These are phyloP conservation scores for Chlorops oryzae DNA, from an alignment of 1,140 invertebrate genomes.

Conservation along the genomic window DNA sequence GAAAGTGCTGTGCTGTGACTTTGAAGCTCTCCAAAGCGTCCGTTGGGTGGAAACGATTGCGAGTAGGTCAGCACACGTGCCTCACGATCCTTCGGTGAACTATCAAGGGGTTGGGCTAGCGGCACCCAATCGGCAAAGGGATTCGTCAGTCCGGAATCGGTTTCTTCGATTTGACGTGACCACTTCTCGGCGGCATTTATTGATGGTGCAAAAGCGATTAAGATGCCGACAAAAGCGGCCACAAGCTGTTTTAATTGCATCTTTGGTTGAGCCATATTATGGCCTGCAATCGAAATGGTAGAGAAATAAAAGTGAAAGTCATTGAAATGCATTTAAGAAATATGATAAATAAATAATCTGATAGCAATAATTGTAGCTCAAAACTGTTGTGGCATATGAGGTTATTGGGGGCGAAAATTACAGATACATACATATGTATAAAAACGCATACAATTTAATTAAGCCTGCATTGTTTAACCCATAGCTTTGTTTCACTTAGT, in stretches of 20 bases:
- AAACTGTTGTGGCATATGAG: no score
- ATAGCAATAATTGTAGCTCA: no score
- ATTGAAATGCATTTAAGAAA: no score
- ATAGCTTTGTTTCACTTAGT: no score
- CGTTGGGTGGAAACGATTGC: constrained; percentile 39
- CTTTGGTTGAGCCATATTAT: constrained; percentile 34
- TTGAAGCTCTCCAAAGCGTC: constrained; percentile 30
- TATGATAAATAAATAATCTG: no score
- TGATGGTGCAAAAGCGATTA: no score
- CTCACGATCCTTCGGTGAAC: constrained; percentile 32
- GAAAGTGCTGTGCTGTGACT: constrained; percentile 21
- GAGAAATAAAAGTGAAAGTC: background rate
- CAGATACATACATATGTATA: no score
- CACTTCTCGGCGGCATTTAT: constrained; percentile 29
- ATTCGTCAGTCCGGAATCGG: constrained; percentile 23
- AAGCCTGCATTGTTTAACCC: no score
- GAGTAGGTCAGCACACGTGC: constrained; percentile 41
- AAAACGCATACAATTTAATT: no score
- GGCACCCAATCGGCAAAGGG: constrained; percentile 40
- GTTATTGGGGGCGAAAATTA: no score
- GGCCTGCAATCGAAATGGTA: constrained; percentile 27
- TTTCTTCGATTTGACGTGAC: constrained; percentile 39
- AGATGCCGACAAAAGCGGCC: no score
- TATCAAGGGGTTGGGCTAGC: constrained; percentile 33
- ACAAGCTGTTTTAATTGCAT: no score